These are phyloP conservation scores for Eulithis prunata DNA, from an alignment of 2,888 invertebrate species.

Conservation along the genomic window DNA sequence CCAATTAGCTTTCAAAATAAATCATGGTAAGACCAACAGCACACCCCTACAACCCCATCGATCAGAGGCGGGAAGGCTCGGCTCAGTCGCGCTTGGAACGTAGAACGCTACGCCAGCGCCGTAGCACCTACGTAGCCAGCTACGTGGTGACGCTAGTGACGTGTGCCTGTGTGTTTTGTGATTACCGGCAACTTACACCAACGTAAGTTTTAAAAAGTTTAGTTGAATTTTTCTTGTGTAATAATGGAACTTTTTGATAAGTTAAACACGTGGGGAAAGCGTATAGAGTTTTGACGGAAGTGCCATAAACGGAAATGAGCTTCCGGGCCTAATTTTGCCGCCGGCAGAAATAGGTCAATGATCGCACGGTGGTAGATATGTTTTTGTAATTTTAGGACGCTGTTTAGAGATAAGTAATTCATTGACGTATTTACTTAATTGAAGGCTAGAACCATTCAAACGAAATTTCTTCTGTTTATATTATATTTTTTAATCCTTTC, in stretches of 20 bases:
- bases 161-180: constrained; percentile 47
- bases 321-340: constrained; percentile 24
- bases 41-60: constrained; percentile 52
- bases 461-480: too few species aligned
- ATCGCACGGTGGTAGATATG: constrained; percentile 21
- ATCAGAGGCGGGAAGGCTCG: constrained; percentile 47
- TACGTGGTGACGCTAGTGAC: constrained; percentile 42
- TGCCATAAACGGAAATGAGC: constrained; percentile 11
- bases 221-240: too few species aligned
- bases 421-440: too few species aligned
- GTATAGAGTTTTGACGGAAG: neutral
- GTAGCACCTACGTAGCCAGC: constrained; percentile 58
- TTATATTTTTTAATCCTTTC: too few species aligned
- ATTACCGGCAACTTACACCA: constrained; percentile 29
- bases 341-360: constrained; percentile 37
- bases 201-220: constrained; percentile 16
- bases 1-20: constrained; percentile 41
- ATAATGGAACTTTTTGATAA: too few species aligned
- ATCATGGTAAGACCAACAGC: constrained; percentile 44
- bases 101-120: constrained; percentile 62
- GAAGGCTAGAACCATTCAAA: too few species aligned
- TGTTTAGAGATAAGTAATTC: neutral
- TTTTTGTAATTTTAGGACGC: constrained; percentile 14
- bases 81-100: constrained; percentile 65
- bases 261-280: neutral